These are phyloP conservation scores for Plebejus anna DNA, from an alignment of 2,888 invertebrate genomes.

Conservation along the genomic window DNA sequence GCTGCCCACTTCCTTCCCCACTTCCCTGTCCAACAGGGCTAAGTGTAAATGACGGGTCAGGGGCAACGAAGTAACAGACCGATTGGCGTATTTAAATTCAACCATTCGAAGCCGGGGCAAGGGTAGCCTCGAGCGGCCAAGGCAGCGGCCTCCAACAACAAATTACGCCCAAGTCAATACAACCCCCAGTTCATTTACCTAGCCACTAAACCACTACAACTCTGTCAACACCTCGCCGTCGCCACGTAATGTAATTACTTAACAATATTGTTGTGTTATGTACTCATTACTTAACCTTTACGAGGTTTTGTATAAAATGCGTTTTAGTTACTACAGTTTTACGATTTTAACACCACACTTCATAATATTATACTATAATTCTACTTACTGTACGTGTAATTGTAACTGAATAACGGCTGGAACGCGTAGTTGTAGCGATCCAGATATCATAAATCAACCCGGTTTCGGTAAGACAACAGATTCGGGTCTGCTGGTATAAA, in stretches of 20 bases:
- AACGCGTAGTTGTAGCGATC: no score
- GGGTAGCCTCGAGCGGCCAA: constrained; percentile 21
- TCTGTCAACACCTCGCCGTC: background rate
- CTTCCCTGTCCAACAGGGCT: no score
- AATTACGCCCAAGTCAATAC: constrained; percentile 29
- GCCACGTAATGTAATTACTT: constrained; percentile 1
- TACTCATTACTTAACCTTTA: background rate
- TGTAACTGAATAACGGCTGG: no score
- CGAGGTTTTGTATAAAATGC: background rate
- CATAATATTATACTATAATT: no score
- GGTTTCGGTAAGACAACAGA: no score
- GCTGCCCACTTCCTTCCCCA: no score
- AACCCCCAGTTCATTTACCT: constrained; percentile 13
- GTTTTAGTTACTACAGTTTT: background rate
- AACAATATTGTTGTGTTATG: background rate
- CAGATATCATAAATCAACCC: no score
- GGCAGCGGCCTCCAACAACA: constrained; percentile 50
- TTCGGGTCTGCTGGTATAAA: no score
- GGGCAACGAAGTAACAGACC: background rate
- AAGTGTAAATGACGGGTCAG: background rate
- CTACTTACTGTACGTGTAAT: no score
- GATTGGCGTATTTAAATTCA: constrained; percentile 4
- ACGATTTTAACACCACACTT: no score
- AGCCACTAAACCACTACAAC: background rate
- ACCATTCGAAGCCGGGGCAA: constrained; percentile 1